Evolutionary conservation across 2,113 vertebrate genomes (phyloP), one percentile per base, ranked within the genome.

Genomic region (Speoplatyrhinus poulsoni): DNA sequence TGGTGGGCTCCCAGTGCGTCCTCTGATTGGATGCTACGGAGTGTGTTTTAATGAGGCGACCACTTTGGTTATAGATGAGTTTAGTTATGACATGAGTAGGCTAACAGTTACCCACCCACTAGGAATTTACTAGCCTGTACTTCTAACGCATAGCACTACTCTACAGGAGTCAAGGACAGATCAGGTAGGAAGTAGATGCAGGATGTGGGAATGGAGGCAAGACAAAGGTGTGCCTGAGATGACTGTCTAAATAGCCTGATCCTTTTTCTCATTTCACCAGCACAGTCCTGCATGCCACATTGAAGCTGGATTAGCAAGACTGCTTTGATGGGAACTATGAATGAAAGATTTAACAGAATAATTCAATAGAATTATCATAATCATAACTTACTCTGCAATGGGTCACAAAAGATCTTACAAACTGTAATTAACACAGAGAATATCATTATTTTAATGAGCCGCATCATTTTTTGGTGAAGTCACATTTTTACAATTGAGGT

Each of bases 11-110:
- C 8, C 32, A 54, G 49, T 15, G 32, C 12, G 9, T 2, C 10
- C 32, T 72, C 41, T 49, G 0, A 80, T 85, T 81, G 77, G 84
- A 66, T 70, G 0, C 9, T 12, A 0, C 2, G 65, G 36, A 26
- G 60, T 65, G 46, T 64, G 47, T 47, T 62, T 33, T 19, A 41
- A 47, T 78, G 72, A 72, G 0, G 50, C 74, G 76, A 84, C 12
- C 67, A 73, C 33, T 1, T 41, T 4, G 36, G 36, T 41, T 41
- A 5, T 41, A 2, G 48, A n/a, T n/a, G 52, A 15, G 52, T 15
- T 50, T 4, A 50, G 3, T 4, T n/a, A n/a, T n/a, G n/a, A n/a
- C 36, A 41, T 41, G 36, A 41, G 36, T 41, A 41, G 19, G 19
- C 19, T 26, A 26, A 1, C 19, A 26, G 19, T 19, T 41, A 5